Evolutionary conservation across 2,113 vertebrate genomes (phyloP), one percentile per base, ranked within the genome.

Genomic region (Cottus gobio): DNA sequence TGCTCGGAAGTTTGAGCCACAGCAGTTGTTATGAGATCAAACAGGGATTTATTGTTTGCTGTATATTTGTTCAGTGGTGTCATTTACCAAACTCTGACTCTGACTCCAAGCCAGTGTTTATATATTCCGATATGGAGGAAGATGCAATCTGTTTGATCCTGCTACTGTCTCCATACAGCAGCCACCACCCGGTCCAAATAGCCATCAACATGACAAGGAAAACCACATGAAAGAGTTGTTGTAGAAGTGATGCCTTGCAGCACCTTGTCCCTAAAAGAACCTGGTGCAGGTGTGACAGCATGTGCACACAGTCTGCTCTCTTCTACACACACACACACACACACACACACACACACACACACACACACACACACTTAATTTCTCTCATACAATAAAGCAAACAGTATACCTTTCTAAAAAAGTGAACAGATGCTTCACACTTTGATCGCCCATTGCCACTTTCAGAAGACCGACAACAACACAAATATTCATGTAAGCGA

Each of bases 151-250:
- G 60, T 83, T 68, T 81, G 56, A 73, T 67, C 61, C 50, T 48
- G 39, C 34, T n/a, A 60, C 75, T 52, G 67, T 87, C n/a, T 57
- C 66, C 62, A 70, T 10, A 56, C 77, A 54, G 77, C 67, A 58
- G 78, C 75, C 75, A 61, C 54, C 69, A 75, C 22, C 77, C 52
- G 48, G 57, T n/a, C 50, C 74, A 83, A 56, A 80, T 79, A 69
- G 30, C 46, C 39, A 72, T 79, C 66, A 57, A 64, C 75, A 67
- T 4, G 80, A 67, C 67, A 68, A 18, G 18, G 39, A 73, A 76
- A 85, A 70, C 66, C 67, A 65, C 79, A 87, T 79, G 61, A 87
- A 85, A 80, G 64, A 68, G 42, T 58, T 36, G 54, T 50, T 50
- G 18, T 9, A 20, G 20, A 50, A 50, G 48, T 50, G 36, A 48